Evolutionary conservation across 2,797 vertebrate species (phyloP), one percentile per base, ranked within the genome.

Genomic region (Denticeps clupeoides): DNA sequence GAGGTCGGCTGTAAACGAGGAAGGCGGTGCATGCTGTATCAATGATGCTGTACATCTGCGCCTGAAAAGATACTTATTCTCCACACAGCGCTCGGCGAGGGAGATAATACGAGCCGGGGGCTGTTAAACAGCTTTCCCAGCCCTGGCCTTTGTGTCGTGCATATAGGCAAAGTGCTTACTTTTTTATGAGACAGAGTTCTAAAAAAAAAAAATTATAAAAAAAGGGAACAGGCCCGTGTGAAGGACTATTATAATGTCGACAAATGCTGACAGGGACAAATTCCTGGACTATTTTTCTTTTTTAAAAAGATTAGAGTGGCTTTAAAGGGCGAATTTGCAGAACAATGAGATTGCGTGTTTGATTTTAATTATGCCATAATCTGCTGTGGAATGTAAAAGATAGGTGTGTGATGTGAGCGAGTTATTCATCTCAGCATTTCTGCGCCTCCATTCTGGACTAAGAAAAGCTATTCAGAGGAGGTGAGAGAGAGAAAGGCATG

Each of bases 11-110:
- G 80, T 72, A 79, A 77, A 72, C 61, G 75, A 82, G 74, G 71
- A 82, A 83, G 83, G 84, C 62, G 27, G 81, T 53, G 76, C 82
- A 84, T 81, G 68, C 84, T 81, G 75, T 86, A 87, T 84, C 89
- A 85, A 74, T 78, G 88, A 82, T 88, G 84, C 79, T 62, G 56
- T 73, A 84, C 58, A 58, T 73, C 77, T 58, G 71, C 63, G 72
- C 77, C 81, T 82, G 74, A 74, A 75, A 72, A 75, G 79, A 79
- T 73, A 67, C 67, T 67, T 74, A 73, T 74, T 72, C 63, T 81
- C 77, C 74, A 76, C 78, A 79, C 71, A 82, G 80, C 69, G 71
- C 76, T 78, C 75, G 84, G 75, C 73, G 75, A 65, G 70, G 70
- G 80, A 85, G 76, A 80, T 72, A 85, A 84, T 86, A 72, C 84